Evolutionary conservation across 2,888 invertebrate species (phyloP), one percentile per base, ranked within the genome.

Genomic region (Zeuzera pyrina): DNA sequence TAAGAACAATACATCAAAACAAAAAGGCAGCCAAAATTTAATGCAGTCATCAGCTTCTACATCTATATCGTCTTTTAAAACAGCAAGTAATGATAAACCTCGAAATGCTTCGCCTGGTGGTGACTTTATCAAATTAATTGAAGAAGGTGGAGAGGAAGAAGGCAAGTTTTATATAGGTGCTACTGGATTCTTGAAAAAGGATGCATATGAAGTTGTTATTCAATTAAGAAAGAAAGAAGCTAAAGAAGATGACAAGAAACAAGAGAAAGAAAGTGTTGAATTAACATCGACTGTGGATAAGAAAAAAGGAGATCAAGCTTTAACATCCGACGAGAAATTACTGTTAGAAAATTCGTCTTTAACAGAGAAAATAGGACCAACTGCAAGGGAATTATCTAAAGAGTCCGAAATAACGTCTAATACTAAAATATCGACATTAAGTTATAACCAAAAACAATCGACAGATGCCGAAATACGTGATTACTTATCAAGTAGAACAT

Each of bases 171-270:
- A 69, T 33, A 65, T 83, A 10, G 79, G 77, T 10, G 64, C 78
- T 12, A 63, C 71, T 3, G 74, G 70, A 2, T 59, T 72, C 11
- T 50, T 81, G 4, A 71, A 69, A 49, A 59, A 77, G 39, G 64
- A 77, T 30, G 69, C 62, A 11, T 83, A 79, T 40, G 83, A 83
- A 67, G 74, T 83, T 7, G 52, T 81, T 5, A 77, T 83, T 47
- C 79, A 81, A 38, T 52, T 83, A 4, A 64, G 69, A 30, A 83
- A 79, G 37, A 81, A 76, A 47, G 70, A 64, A 13, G 38, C 39
- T 2, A 43, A 41, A 27, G 15, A 37, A 12, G 34, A 36, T 13
- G 39, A 36, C 3, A 40, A 42, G 25, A 33, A 42, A 30, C 12
- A 25, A 4, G 39, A 42, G 30, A 47, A 35, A 25, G 27, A 36